Base-by-base conservation (phyloP, 2,113 vertebrate genomes). In the Ailuropoda melanoleuca region DNA sequence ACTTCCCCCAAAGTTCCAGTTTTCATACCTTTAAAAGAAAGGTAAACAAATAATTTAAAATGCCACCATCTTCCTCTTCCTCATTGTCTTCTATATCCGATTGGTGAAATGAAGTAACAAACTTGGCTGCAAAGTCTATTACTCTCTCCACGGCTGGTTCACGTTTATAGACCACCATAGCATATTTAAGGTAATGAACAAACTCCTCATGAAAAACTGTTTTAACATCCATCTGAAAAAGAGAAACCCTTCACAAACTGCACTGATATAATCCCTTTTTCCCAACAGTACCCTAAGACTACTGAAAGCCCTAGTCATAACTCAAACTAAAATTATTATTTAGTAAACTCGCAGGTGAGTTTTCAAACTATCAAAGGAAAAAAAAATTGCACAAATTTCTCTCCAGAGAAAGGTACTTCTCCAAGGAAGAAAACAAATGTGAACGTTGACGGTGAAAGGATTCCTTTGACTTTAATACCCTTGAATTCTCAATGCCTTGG, bases 81-180 rank as follows among this genome's bases (percentile, higher is more conserved):
- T 97, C 98, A 13, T 93, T 94, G 12, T 97, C 98, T 39, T 98
- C 98, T 53, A 97, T 21, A 88, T 98, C 98, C 1, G 88, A 93
- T 11, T 98, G 92, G 98, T 99, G 99, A 98, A 99, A 99, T 6
- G 99, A 99, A 60, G 99, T 98, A n/a, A 99, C 98, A 95, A 99
- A 99, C 97, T 98, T 99, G 3, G 99, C 99, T 0, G 98, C 99
- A 97, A 99, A 99, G 93, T 99, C 99, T 1, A 99, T 99, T 74
- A 99, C 98, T 29, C 99, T 98, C 97, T 99, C 99, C 82, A 99
- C 99, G 0, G 99, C 98, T 2, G 99, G 99, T 74, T 99, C 99
- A 8, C 99, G 99, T 89, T 99, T 99, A 98, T 99, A 99, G 87
- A 99, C 98, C 37, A 99, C 99, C 99, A 99, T 99, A 17, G 99